Percentiles rank a stretch among this genome's conserved stretches.
Evolutionary conservation across 2,797 vertebrate genomes (phyloP).

Genomic region (Coregonus sp.): DNA sequence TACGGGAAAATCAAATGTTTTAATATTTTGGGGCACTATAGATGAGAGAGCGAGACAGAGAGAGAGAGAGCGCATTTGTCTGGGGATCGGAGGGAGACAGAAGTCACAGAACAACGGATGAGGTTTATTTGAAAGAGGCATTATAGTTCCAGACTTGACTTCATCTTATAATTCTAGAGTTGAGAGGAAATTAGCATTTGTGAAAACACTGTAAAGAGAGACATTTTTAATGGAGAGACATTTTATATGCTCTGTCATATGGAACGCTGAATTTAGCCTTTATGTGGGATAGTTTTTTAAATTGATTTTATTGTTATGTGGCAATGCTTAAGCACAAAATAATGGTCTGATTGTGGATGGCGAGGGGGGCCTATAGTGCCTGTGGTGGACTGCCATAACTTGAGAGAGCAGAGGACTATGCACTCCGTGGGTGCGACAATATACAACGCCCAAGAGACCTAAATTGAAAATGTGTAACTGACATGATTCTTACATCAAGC

Average conservation of each 20-base stretch:
- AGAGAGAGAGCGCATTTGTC: constrained; percentile 5
- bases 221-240: constrained; percentile 27
- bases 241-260: constrained; percentile 33
- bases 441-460: constrained; percentile 10
- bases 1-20: neutral
- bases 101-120: constrained; percentile 19
- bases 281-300: constrained; percentile 48
- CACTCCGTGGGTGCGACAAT: neutral
- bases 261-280: constrained; percentile 37
- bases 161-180: constrained; percentile 46
- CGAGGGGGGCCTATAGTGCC: neutral
- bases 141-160: constrained; percentile 37
- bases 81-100: neutral
- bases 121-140: constrained; percentile 51
- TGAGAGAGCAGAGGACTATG: constrained; percentile 32
- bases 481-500: neutral
- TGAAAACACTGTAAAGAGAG: neutral
- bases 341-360: constrained; percentile 29
- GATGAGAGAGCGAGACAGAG: neutral
- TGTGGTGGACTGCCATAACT: constrained; percentile 29
- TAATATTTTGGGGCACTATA: neutral
- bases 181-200: constrained; percentile 22
- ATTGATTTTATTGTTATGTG: constrained; percentile 45
- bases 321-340: constrained; percentile 39
- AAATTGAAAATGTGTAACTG: neutral